Conservation (phyloP, 2,888 invertebrate genomes). For the Galeopsomyia nigrocyanea region DNA sequence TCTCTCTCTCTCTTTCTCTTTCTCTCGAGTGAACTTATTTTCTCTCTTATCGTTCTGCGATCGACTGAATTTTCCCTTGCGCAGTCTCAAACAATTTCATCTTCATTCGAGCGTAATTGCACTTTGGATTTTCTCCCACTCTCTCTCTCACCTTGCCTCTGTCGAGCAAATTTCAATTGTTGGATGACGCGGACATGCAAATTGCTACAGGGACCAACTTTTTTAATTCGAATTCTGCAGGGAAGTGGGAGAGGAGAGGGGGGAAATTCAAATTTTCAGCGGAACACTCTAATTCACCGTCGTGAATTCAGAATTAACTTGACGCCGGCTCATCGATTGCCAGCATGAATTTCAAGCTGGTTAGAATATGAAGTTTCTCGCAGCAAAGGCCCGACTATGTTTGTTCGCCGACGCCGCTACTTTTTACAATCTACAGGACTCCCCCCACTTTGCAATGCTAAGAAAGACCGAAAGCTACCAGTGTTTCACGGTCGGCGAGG, state of each 20-base stretch:
- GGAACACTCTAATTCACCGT: conserved; percentile 10
- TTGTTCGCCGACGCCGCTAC: neutral
- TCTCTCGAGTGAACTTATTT: neutral
- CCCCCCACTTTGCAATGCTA: conserved; percentile 39
- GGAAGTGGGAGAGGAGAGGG: neutral
- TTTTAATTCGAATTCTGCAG: conserved; percentile 12
- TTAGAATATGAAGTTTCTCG: conserved; percentile 26
- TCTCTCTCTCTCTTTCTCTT: conserved; percentile 11
- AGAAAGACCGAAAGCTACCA: conserved; percentile 12
- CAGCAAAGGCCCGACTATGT: neutral
- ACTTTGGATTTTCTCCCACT: conserved; percentile 12
- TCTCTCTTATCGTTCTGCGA: conserved; percentile 1
- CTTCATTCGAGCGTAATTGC: conserved; percentile 28
- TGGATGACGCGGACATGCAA: conserved; percentile 6
- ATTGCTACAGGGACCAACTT: conserved; percentile 14
- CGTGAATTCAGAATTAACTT: conserved; percentile 27
- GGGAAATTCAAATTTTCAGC: conserved; percentile 36
- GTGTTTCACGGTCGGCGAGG: conserved; percentile 34
- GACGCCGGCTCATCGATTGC: conserved; percentile 25
- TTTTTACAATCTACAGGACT: conserved; percentile 18
- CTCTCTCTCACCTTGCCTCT: no score
- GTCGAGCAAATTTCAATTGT: neutral
- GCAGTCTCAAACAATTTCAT: conserved; percentile 40
- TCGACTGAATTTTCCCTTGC: conserved; percentile 19
- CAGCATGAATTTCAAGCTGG: conserved; percentile 31